phyloP scores from a whole-genome alignment of 92 coral and sea anemone genomes.

The Paramuricea clavata region DNA sequence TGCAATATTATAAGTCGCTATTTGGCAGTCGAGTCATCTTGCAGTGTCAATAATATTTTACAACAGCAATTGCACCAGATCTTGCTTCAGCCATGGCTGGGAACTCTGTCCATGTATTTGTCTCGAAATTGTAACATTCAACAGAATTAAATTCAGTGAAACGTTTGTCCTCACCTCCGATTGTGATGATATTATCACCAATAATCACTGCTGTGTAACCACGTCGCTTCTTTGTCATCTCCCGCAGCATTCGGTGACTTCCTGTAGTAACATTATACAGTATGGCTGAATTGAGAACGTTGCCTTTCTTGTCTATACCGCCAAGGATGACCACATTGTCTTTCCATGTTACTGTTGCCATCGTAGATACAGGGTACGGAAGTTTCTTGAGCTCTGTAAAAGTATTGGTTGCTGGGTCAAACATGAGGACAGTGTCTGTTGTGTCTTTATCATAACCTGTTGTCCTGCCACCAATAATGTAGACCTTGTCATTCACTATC shows the following conservation, averaged over 20 bases:
- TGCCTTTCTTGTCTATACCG: not conserved
- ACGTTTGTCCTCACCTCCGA: not conserved
- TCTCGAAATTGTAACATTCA: not conserved
- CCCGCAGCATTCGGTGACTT: not conserved
- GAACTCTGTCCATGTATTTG: conserved; percentile 8
- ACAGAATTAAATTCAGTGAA: not conserved
- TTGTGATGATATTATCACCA: not conserved
- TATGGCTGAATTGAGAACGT: not conserved
- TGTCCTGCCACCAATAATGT: not conserved
- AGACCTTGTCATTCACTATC: not conserved
- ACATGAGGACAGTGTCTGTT: not conserved
- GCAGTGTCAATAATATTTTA: too few species aligned
- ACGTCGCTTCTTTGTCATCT: not conserved
- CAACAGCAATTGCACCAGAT: too few species aligned
- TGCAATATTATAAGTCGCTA: not conserved
- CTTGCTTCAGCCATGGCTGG: too few species aligned
- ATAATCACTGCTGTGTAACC: not conserved
- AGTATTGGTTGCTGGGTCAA: not conserved
- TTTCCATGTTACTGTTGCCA: conserved; percentile 29
- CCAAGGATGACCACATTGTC: too few species aligned
- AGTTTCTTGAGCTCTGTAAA: not conserved
- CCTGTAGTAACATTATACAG: not conserved
- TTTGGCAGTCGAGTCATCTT: too few species aligned
- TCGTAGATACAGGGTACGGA: not conserved
- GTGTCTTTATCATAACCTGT: not conserved